These are phyloP conservation scores for Aldabrachelys gigantea DNA, from an alignment of 2,113 vertebrate species.

Conservation along the genomic window DNA sequence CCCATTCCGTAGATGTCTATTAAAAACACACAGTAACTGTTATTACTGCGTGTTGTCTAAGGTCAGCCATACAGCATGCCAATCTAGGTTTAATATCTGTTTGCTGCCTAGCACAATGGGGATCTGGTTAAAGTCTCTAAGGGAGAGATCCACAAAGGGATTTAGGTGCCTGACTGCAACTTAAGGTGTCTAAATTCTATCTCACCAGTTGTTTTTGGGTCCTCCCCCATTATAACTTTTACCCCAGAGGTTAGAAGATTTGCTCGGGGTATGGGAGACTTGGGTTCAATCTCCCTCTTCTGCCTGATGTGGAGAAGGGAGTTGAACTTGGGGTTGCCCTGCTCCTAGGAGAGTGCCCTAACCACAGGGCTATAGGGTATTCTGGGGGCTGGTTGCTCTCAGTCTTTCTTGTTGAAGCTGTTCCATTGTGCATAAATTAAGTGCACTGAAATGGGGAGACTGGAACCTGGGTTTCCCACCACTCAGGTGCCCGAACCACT, in stretches of 20 bases:
- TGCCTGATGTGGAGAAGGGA: no score
- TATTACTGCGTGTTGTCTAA: neutral
- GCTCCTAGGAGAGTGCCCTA: neutral
- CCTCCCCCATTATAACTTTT: neutral
- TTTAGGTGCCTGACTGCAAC: no score
- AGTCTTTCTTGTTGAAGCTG: neutral
- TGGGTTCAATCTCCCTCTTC: neutral
- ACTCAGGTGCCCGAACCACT: neutral
- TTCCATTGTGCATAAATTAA: neutral
- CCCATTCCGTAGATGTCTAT: neutral
- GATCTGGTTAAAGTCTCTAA: neutral
- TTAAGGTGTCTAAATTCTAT: neutral
- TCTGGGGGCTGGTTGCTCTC: neutral
- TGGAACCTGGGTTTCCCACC: neutral
- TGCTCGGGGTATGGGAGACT: neutral
- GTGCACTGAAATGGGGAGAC: neutral
- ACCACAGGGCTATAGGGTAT: no score
- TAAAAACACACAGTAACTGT: conserved; percentile 15
- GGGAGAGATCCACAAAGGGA: neutral
- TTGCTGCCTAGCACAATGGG: neutral
- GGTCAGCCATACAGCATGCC: neutral
- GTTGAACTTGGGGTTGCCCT: neutral
- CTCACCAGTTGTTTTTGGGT: neutral
- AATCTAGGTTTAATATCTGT: neutral
- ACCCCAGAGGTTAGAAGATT: neutral